Base-by-base conservation (phyloP, 2,888 invertebrate species). In the Lypha dubia region DNA sequence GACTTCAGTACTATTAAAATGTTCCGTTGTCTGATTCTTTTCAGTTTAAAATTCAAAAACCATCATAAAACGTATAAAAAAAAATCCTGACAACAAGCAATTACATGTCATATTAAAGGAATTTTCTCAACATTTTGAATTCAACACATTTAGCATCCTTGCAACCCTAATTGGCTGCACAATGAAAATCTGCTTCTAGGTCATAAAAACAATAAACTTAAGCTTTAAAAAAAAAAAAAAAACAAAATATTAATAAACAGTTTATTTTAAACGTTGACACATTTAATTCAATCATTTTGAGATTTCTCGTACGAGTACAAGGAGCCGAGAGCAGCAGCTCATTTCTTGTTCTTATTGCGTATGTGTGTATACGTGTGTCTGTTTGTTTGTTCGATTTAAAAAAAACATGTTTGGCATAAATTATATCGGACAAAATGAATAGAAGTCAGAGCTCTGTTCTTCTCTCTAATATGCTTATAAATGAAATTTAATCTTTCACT, bases 321-420 rank as follows among this genome's bases (percentile, higher is more conserved):
- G 49, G 22, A 41, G 28, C 60, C n/a, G 32, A 38, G 46, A 38
- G 35, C 8, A 28, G 17, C 35, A 41, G 13, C 17, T 32, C 7
- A 8, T 2, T 58, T 22, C n/a, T 4, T 22, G 8, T 46, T 24
- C 22, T n/a, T 15, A 4, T 58, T 24, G 22, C 15, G 20, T 38
- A 28, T 5, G 5, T 28, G 5, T 28, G 28, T 58, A 58, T 24
- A 38, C 15, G 20, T 38, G 5, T 5, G 5, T 28, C 2, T 28
- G 28, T 58, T 35, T 13, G 35, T 49, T 60, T 75, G 51, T 67
- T 53, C 13, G 24, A 65, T 63, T 63, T 28, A 17, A 53, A 56
- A n/a, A 62, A 71, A 80, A 84, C 84, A 81, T 81, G 84, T 81
- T 81, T 77, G 53, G 84, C 76, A 81, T 84, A 84, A 81, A 74